These are phyloP conservation scores for Caenorhabditis brenneri DNA, from an alignment of 1,140 invertebrate species.

Conservation along the genomic window DNA sequence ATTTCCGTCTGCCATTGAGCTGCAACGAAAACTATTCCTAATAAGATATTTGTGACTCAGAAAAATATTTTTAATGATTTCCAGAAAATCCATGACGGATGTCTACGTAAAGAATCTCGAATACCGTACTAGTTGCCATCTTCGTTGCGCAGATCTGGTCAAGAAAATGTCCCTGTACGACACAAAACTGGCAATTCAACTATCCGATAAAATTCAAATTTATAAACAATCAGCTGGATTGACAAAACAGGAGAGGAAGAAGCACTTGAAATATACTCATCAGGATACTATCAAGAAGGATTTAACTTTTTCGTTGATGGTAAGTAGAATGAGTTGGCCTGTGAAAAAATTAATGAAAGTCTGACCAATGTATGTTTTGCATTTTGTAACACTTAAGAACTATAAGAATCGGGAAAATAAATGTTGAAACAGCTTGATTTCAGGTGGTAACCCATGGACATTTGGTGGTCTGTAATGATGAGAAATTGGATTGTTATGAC, in stretches of 20 bases:
- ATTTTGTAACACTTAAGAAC: too few species aligned
- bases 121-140: constrained; percentile 87
- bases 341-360: too few species aligned
- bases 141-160: constrained; percentile 95
- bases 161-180: constrained; percentile 96
- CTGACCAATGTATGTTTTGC: too few species aligned
- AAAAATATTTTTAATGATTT: too few species aligned
- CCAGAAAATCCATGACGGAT: constrained; percentile 98
- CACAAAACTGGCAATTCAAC: constrained; percentile 88
- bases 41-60: too few species aligned
- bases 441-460: constrained; percentile 61
- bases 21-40: too few species aligned
- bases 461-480: constrained; percentile 76
- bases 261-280: constrained; percentile 85
- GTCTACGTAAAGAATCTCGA: constrained; percentile 95
- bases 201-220: constrained; percentile 89
- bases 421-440: background rate
- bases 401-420: too few species aligned
- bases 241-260: constrained; percentile 76
- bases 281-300: constrained; percentile 89
- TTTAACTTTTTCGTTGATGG: constrained; percentile 90
- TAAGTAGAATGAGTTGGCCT: too few species aligned
- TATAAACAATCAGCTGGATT: constrained; percentile 80
- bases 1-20: too few species aligned
- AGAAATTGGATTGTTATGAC: constrained; percentile 81